These are phyloP conservation scores for Drosophila atripex DNA, from an alignment of 2,888 invertebrate species.

Conservation along the genomic window DNA sequence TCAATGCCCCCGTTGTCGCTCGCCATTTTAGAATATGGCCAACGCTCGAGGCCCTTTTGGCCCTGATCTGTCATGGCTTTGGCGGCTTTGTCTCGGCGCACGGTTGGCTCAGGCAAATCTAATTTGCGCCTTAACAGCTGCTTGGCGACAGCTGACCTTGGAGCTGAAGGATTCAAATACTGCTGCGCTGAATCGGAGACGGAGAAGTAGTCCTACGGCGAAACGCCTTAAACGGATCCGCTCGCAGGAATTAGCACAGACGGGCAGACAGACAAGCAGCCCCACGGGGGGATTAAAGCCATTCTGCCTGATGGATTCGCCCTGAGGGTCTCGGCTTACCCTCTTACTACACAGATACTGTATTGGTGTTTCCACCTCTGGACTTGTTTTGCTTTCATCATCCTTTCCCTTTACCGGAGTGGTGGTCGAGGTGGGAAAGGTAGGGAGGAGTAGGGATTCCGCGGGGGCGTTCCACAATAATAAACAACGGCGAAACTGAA, in stretches of 20 bases:
- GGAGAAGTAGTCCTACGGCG: conserved; percentile 9
- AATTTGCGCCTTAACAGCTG: conserved; percentile 72
- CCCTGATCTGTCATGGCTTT: conserved; percentile 22
- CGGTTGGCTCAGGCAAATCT: conserved; percentile 58
- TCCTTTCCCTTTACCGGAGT: conserved; percentile 10
- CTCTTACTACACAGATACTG: not conserved
- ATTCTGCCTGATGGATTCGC: conserved; percentile 45
- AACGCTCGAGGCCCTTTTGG: conserved; percentile 3
- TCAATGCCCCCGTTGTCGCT: conserved; percentile 5
- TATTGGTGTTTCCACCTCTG: not conserved
- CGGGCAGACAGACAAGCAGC: conserved; percentile 32
- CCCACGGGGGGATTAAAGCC: conserved; percentile 39
- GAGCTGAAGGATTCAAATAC: conserved; percentile 3
- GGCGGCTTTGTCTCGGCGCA: conserved; percentile 42
- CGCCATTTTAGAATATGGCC: conserved; percentile 11
- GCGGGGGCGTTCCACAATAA: conserved; percentile 26
- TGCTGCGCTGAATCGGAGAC: conserved; percentile 2
- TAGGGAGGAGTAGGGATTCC: not conserved
- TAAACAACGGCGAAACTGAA: conserved; percentile 41
- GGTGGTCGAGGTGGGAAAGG: too few species aligned
- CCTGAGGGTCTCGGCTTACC: conserved; percentile 10
- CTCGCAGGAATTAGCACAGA: conserved; percentile 60
- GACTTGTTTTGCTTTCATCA: conserved; percentile 30
- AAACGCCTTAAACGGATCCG: conserved; percentile 63
- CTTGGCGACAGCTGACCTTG: conserved; percentile 54